A percentile compares a stretch with the other conserved stretches of the same genome.
Evolutionary conservation across 2,888 invertebrate genomes (phyloP).

Genomic region (Pristionchus japonicus): DNA sequence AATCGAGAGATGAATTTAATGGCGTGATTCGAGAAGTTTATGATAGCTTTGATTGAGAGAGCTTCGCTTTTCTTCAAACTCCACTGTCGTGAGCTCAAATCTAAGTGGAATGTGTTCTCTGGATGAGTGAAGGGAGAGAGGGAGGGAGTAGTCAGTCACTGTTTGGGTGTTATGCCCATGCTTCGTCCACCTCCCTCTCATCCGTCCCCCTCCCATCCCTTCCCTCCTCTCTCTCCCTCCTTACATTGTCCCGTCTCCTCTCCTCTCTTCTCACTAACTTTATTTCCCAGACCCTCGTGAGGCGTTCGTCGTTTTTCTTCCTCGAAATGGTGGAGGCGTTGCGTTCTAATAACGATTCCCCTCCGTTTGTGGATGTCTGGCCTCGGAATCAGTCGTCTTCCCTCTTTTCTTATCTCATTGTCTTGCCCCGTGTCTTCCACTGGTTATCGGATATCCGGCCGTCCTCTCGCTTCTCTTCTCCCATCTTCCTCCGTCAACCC

Average conservation of each 20-base stretch:
- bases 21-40: background rate
- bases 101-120: background rate
- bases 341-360: background rate
- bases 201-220: background rate
- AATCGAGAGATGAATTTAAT: background rate
- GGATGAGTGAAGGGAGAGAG: background rate
- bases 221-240: background rate
- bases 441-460: conserved; percentile 34
- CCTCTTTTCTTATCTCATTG: conserved; percentile 23
- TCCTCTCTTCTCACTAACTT: background rate
- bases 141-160: background rate
- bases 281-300: conserved; percentile 22
- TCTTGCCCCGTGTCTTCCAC: conserved; percentile 37
- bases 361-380: background rate
- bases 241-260: background rate
- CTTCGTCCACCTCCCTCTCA: background rate
- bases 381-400: background rate
- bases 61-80: background rate
- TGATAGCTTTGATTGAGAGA: background rate
- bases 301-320: background rate
- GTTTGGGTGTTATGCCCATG: conserved; percentile 28
- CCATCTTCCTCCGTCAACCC: background rate
- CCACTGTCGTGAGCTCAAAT: background rate
- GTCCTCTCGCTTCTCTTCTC: conserved; percentile 7
- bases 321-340: background rate